These are phyloP conservation scores for Tretioscincus oriximinensis DNA, from an alignment of 2,113 vertebrate genomes.

Conservation along the genomic window DNA sequence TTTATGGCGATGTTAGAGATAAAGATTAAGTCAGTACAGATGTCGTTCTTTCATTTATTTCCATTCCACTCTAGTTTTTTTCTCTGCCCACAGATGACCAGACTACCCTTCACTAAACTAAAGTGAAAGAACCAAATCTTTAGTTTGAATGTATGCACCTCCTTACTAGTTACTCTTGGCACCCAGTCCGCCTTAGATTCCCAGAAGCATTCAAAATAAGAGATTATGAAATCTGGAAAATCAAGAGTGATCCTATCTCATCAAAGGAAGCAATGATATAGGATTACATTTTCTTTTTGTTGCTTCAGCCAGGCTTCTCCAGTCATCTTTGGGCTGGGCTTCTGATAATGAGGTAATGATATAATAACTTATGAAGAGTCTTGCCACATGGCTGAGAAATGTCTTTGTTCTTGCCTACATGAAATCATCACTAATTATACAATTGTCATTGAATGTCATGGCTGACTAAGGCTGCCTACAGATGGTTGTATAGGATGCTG, in stretches of 20 bases:
- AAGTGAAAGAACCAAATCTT: not conserved
- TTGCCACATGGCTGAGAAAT: not conserved
- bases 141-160: not conserved
- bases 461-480: not conserved
- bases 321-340: not conserved
- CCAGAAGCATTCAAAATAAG: not conserved
- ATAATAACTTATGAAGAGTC: not conserved
- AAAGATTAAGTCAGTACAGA: not conserved
- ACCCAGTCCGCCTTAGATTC: slow-evolving; percentile 7
- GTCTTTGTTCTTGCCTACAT: not conserved
- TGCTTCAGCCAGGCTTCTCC: slow-evolving; percentile 17
- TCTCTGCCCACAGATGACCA: not conserved
- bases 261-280: not conserved
- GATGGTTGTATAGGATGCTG: no score
- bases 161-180: slow-evolving; percentile 16
- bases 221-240: slow-evolving; percentile 2
- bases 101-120: not conserved
- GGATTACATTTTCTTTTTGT: slow-evolving; percentile 27
- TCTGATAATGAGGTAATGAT: not conserved
- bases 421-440: not conserved
- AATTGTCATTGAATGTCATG: not conserved
- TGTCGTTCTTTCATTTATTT: not conserved
- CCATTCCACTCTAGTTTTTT: not conserved
- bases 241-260: rapidly evolving
- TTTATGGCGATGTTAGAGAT: not conserved